These are phyloP conservation scores for Lithobates pipiens DNA, from an alignment of 2,797 vertebrate genomes.

Conservation along the genomic window DNA sequence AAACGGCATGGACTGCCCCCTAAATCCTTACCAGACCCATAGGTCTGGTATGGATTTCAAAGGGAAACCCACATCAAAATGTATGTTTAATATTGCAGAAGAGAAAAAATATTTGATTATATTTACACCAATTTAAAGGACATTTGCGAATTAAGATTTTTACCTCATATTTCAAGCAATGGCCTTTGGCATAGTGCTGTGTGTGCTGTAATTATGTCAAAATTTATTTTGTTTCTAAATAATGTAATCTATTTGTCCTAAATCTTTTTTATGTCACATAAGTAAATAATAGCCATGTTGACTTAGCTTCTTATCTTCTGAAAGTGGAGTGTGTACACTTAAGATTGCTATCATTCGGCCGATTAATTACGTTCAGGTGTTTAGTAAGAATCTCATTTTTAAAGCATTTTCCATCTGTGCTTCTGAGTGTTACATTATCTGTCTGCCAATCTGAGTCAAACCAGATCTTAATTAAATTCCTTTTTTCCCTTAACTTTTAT, in stretches of 20 bases:
- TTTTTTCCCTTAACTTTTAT: constrained; percentile 42
- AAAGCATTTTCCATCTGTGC: constrained; percentile 31
- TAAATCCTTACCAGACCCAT: no score
- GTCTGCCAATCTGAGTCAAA: constrained; percentile 56
- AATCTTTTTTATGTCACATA: background rate
- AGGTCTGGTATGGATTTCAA: no score
- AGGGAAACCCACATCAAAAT: no score
- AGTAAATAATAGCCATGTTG: background rate
- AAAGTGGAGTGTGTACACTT: background rate
- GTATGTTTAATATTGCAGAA: no score
- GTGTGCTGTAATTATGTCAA: background rate
- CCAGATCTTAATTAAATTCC: constrained; percentile 54
- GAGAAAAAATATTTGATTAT: background rate
- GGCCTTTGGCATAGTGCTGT: background rate
- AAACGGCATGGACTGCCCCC: no score
- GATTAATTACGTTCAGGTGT: constrained; percentile 27
- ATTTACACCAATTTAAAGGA: background rate
- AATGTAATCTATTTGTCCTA: background rate
- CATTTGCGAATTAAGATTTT: background rate
- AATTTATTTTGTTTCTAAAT: background rate
- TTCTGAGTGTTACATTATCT: constrained; percentile 48
- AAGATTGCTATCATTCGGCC: background rate
- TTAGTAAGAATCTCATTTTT: constrained; percentile 29
- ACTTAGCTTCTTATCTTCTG: background rate
- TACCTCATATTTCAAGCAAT: no score